These are phyloP conservation scores for Xerus rutilus DNA, from an alignment of 2,797 vertebrate species.

Conservation along the genomic window DNA sequence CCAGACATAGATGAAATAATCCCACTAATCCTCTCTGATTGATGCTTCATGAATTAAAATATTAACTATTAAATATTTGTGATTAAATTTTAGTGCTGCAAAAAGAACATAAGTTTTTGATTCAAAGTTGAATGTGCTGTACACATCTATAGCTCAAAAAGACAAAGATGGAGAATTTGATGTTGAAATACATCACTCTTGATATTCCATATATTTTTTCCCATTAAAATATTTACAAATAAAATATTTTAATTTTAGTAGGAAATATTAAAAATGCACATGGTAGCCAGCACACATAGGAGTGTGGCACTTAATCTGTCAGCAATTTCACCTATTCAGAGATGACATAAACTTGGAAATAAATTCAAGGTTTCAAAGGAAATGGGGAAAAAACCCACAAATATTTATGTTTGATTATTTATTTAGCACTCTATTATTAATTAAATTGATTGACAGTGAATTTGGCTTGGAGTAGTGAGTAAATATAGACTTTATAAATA, in stretches of 20 bases:
- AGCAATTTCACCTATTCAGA: not conserved
- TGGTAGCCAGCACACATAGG: not conserved
- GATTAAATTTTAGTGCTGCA: not conserved
- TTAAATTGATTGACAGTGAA: not conserved
- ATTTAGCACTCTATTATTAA: not conserved
- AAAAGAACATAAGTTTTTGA: not conserved
- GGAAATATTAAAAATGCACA: not conserved
- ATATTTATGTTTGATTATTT: not conserved
- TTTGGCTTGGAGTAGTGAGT: not conserved
- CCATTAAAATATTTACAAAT: not conserved
- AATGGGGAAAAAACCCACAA: not conserved
- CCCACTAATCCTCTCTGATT: not conserved
- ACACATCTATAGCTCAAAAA: not conserved
- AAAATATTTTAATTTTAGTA: not conserved
- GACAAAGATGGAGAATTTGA: not conserved
- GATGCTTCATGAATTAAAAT: constrained; percentile 7
- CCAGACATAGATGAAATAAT: not conserved
- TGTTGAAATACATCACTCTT: constrained; percentile 13
- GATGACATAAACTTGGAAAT: not conserved
- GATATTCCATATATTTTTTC: not conserved
- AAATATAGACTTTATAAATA: constrained; percentile 1
- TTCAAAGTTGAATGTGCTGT: constrained; percentile 28
- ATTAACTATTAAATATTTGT: not conserved
- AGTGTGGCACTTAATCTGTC: not conserved
- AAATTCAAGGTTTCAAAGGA: constrained; percentile 1